Percentiles rank a stretch among this genome's conserved stretches.
These are phyloP conservation scores for Hypena proboscidalis DNA, from an alignment of 2,888 invertebrate species.

Conservation along the genomic window DNA sequence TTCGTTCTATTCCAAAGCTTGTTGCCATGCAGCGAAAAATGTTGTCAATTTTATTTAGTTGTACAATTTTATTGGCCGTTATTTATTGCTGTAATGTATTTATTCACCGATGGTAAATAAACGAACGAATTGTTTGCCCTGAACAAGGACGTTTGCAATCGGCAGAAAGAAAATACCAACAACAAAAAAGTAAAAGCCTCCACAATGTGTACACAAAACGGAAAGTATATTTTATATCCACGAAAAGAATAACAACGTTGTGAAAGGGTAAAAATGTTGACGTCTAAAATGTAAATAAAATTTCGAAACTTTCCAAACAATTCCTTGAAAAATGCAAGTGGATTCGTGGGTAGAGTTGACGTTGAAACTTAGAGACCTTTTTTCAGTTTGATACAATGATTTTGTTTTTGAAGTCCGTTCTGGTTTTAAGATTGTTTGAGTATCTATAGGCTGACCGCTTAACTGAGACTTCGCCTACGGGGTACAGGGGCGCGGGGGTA, in stretches of 20 bases:
- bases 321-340: conserved; percentile 17
- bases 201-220: background rate
- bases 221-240: conserved; percentile 1
- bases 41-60: too few species aligned
- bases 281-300: conserved; percentile 17
- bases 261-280: conserved; percentile 25
- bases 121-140: background rate
- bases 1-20: too few species aligned
- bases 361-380: conserved; percentile 23
- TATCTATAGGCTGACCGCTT: too few species aligned
- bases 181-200: background rate
- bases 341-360: conserved; percentile 17
- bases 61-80: background rate
- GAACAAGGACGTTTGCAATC: background rate
- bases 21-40: too few species aligned
- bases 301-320: conserved; percentile 30
- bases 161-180: background rate
- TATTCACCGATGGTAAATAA: background rate
- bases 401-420: conserved; percentile 13
- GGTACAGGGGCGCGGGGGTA: too few species aligned
- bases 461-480: too few species aligned
- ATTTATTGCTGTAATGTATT: background rate
- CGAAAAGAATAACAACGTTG: conserved; percentile 6
- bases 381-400: conserved; percentile 21
- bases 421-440: too few species aligned